Evolutionary conservation across 2,113 vertebrate genomes (phyloP), one percentile per base, ranked within the genome.

Genomic region (Empidonax traillii): DNA sequence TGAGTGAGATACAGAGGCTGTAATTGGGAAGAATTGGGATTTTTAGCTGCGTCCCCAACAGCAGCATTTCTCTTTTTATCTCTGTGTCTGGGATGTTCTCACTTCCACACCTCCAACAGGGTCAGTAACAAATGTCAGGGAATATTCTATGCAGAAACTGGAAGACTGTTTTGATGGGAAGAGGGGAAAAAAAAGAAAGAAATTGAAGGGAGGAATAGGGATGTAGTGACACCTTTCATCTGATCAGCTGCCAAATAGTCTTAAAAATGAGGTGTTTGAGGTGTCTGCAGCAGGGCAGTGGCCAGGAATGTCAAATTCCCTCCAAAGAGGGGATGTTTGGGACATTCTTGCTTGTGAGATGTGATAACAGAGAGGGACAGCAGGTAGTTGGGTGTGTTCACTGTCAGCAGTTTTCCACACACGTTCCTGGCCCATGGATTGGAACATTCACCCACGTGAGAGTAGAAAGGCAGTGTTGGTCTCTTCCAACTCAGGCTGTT

Each of bases 211-310:
- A 69, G 35, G 3, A 11, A 5, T 27, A 62, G 49, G 37, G 30
- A 2, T 0, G 2, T 2, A 3, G 23, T 37, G n/a, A 25, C 14
- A 13, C 6, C 21, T 73, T n/a, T 2, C 16, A 24, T 27, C 13
- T 53, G 12, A 4, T 52, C 71, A 63, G 14, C n/a, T 85, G 53
- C 63, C 33, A 27, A 49, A 3, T 9, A 37, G 18, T 14, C 19
- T 5, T 41, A 8, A 8, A 71, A 51, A 33, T 6, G 35, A 33
- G 14, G 12, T 3, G 10, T 33, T 44, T 30, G 90, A 63, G 55
- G 15, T 43, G 41, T 16, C 14, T 37, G 22, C 59, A 51, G 49
- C 14, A 30, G 21, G 47, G 35, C 6, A 58, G 33, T 14, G 33
- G 9, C 21, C 37, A 3, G 30, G n/a, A 22, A 33, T 27, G n/a